These are phyloP conservation scores for Drosophila parthenogenetica DNA, from an alignment of 2,888 invertebrate species.

Conservation along the genomic window DNA sequence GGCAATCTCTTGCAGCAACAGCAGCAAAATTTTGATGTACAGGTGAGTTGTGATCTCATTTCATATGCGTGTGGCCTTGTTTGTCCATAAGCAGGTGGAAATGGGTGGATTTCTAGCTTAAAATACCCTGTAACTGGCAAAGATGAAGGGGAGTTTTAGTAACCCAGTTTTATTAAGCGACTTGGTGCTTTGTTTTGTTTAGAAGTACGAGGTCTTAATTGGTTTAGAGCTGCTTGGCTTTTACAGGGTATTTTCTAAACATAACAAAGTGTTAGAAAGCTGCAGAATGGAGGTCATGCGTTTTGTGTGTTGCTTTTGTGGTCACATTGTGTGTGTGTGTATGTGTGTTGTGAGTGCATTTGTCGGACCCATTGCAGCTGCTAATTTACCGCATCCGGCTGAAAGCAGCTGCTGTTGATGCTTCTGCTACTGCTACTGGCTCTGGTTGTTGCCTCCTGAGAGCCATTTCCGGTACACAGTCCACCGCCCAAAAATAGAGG, in stretches of 20 bases:
- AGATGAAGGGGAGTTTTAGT: neutral
- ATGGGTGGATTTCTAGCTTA: neutral
- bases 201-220: neutral
- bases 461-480: constrained; percentile 66
- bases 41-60: constrained; percentile 86
- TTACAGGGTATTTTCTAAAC: constrained; percentile 27
- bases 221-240: neutral
- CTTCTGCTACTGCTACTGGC: constrained; percentile 16
- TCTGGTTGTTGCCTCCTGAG: constrained; percentile 32
- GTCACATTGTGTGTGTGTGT: constrained; percentile 13
- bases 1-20: constrained; percentile 87
- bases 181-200: neutral
- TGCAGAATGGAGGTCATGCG: constrained; percentile 62
- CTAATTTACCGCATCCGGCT: constrained; percentile 76
- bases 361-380: constrained; percentile 57
- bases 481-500: constrained; percentile 12
- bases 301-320: constrained; percentile 29
- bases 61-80: neutral
- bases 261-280: neutral
- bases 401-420: constrained; percentile 40
- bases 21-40: constrained; percentile 92
- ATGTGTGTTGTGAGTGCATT: constrained; percentile 28
- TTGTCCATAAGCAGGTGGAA: neutral
- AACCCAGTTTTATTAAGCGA: neutral
- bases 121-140: constrained; percentile 5